Evolutionary conservation across 2,888 invertebrate genomes (phyloP), one percentile per base, ranked within the genome.

Genomic region (Pammene aurita): DNA sequence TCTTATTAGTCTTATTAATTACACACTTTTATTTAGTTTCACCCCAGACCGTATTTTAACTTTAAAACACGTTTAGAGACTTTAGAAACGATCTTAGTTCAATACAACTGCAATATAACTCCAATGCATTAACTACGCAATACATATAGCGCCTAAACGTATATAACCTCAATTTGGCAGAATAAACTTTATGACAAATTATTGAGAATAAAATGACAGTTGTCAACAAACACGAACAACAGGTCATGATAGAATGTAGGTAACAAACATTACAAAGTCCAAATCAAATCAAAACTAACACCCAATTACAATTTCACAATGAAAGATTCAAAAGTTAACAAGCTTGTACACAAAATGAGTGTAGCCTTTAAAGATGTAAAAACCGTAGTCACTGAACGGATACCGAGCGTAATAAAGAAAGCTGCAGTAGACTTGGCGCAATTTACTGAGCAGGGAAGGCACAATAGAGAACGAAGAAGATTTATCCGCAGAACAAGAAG

Each of bases 221-320:
- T 26, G 26, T 26, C 54, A 52, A 26, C 52, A 54, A 54, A n/a
- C 54, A 6, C 7, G 2, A 34, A 50, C 10, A 54, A 34, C 34
- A 54, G n/a, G n/a, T n/a, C 7, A 54, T n/a, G 34, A 34, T 16
- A 54, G 10, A 52, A 54, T 54, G 54, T 54, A 57, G 18, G 41
- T 56, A 44, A 58, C 42, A 26, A 44, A 18, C n/a, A n/a, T 42
- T 18, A 26, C 16, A 16, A 57, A 26, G 4, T 26, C 26, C 26
- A 26, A 26, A 26, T 26, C 26, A 26, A 26, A 26, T 26, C 44
- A 7, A 44, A 58, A 46, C n/a, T 6, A 46, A 26, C 13, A 57
- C 7, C 11, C 11, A 18, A 10, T 18, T 18, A 18, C 18, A 52
- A 14, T 38, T 6, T 34, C 6, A 58, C 26, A 46, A 58, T 58